A percentile compares a stretch with the other conserved stretches of the same genome.
Evolutionary conservation across 2,113 vertebrate genomes (phyloP).

Genomic region (Macquaria australasica): DNA sequence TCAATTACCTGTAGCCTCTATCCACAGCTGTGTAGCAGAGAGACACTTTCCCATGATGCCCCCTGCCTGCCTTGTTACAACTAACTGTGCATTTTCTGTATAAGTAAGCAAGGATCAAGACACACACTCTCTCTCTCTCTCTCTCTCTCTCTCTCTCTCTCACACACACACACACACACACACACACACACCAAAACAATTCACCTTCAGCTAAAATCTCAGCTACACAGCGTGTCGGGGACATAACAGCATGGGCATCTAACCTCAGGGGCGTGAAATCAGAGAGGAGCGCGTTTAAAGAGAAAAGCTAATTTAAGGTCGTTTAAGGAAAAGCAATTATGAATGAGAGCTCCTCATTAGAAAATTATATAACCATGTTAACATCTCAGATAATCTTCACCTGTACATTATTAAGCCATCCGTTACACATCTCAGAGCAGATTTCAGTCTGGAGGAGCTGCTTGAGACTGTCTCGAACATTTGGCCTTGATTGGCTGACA

Average conservation of each 20-base stretch:
- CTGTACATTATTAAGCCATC: conserved; percentile 19
- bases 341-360: conserved; percentile 34
- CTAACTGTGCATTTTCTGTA: conserved; percentile 16
- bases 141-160: no score
- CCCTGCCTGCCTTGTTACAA: conserved; percentile 38
- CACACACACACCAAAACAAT: conserved; percentile 4
- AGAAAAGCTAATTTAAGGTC: conserved; percentile 50
- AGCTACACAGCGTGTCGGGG: conserved; percentile 12
- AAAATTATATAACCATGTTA: conserved; percentile 29
- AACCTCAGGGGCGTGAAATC: conserved; percentile 40
- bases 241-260: conserved; percentile 19
- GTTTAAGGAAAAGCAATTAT: conserved; percentile 50
- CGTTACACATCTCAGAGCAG: conserved; percentile 8
- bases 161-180: not conserved
- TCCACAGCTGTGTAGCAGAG: conserved; percentile 23
- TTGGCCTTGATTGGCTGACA: conserved; percentile 58
- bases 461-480: not conserved
- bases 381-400: conserved; percentile 15
- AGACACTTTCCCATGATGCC: conserved; percentile 30
- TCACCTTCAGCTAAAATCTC: conserved; percentile 52
- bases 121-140: no score
- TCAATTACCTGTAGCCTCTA: conserved; percentile 30
- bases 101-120: conserved; percentile 31
- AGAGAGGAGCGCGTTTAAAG: conserved; percentile 23
- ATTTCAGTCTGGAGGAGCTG: conserved; percentile 19